Conservation (phyloP, 2,888 invertebrate species). For the Onthophagus sagittarius region DNA sequence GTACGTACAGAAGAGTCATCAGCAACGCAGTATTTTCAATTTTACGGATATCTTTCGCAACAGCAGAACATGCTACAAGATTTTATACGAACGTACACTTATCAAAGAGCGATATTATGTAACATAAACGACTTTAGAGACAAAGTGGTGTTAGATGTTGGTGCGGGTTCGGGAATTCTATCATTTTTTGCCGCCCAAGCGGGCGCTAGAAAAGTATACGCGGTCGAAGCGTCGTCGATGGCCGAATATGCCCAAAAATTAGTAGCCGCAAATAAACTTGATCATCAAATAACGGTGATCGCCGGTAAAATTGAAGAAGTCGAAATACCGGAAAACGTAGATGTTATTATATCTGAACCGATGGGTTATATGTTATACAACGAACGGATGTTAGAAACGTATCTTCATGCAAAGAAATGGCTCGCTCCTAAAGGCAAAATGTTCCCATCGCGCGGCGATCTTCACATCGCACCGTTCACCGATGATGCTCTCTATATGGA, state of each 20-base stretch:
- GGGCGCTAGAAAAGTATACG: conserved; percentile 94
- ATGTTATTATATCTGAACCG: conserved; percentile 97
- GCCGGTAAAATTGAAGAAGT: conserved; percentile 99
- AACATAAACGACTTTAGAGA: conserved; percentile 90
- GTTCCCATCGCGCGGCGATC: conserved; percentile 95
- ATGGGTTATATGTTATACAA: conserved; percentile 99
- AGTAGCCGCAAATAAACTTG: conserved; percentile 84
- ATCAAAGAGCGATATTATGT: conserved; percentile 93
- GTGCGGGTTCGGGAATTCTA: conserved; percentile 96
- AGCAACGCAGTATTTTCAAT: conserved; percentile 98
- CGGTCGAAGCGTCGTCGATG: conserved; percentile 99
- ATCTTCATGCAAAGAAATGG: conserved; percentile 98
- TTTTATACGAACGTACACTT: conserved; percentile 96
- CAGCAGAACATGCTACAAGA: conserved; percentile 99
- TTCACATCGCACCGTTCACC: conserved; percentile 96
- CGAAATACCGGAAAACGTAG: conserved; percentile 89
- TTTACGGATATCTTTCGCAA: conserved; percentile 97
- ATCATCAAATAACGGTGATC: conserved; percentile 85
- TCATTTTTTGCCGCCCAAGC: conserved; percentile 98
- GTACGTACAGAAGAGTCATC: conserved; percentile 97
- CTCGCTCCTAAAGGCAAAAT: conserved; percentile 88
- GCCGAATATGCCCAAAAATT: conserved; percentile 91
- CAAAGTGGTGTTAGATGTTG: conserved; percentile 94
- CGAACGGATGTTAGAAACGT: conserved; percentile 98
- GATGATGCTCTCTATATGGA: conserved; percentile 98